Base-by-base conservation (phyloP, 2,113 vertebrate genomes). In the Cyanoderma ruficeps region DNA sequence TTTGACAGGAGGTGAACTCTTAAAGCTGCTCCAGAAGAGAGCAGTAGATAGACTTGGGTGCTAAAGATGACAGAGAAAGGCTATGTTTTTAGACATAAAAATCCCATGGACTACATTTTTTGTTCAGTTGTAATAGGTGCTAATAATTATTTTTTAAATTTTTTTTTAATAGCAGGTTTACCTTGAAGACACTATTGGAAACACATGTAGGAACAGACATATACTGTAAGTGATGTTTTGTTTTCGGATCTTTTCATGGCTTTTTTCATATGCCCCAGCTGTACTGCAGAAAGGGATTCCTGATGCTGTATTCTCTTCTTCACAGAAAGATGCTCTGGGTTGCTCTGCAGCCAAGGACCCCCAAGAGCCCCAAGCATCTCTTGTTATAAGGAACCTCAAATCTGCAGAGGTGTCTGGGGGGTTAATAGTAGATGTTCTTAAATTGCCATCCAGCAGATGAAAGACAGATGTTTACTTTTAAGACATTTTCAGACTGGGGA, bases 381-480 rank as follows among this genome's bases (percentile, higher is more conserved):
- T 75, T 71, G 22, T 49, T 86, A 24, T 11, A 10, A 64, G 52
- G 65, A 44, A 83, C 30, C 37, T 74, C 61, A 35, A 70, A 71
- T 90, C 85, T 68, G 52, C 46, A 83, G 52, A 90, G 41, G 52
- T 70, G 61, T 28, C 41, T 67, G 82, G 44, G 52, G 72, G 52
- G 37, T 90, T 88, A 95, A 88, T 91, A 76, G 63, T 70, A 84
- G 88, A 87, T 93, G 93, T 94, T 80, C 87, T 82, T 95, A 70
- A 82, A 93, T 92, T 81, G 53, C 41, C 35, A 67, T 39, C 31
- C 31, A 74, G 76, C 31, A 53, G 72, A 96, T 81, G 78, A 96
- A 97, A 96, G 90, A 74, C 72, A 93, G 61, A 93, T 93, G 88
- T 90, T 97, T 96, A 90, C 53, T 92, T 97, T 90, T 69, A 65